A percentile compares a stretch with the other conserved stretches of the same genome.
Evolutionary conservation across 2,888 invertebrate species (phyloP).

Genomic region (Tuberolachnus salignus): DNA sequence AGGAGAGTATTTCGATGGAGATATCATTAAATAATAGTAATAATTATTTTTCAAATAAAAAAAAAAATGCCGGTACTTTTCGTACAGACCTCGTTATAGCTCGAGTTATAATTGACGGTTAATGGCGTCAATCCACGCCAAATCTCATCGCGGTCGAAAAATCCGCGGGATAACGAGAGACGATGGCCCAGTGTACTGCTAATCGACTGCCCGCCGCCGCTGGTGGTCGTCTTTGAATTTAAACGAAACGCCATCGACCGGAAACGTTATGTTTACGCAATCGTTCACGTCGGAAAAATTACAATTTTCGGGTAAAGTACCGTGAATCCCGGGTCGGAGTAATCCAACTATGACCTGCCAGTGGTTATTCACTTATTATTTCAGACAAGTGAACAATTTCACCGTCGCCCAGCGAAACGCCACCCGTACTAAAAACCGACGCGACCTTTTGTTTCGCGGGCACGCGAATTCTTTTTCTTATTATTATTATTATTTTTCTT

Average conservation of each 20-base stretch:
- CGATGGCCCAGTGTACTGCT: too few species aligned
- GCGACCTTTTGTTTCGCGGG: conserved; percentile 4
- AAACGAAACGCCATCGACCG: neutral
- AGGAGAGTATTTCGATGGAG: too few species aligned
- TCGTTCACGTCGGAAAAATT: conserved; percentile 3
- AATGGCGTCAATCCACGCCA: too few species aligned
- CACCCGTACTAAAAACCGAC: neutral
- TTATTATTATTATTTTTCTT: neutral
- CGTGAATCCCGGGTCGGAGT: neutral
- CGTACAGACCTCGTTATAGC: too few species aligned
- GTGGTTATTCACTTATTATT: neutral
- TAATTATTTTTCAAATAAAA: too few species aligned
- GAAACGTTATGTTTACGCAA: neutral
- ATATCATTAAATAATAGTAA: too few species aligned
- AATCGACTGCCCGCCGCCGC: neutral
- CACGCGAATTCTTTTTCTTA: neutral
- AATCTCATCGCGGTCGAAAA: too few species aligned
- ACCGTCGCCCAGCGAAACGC: neutral
- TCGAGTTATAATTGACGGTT: too few species aligned
- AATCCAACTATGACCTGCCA: neutral
- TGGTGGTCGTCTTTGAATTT: too few species aligned
- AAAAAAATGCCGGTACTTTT: too few species aligned
- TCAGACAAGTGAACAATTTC: neutral
- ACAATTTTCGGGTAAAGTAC: conserved; percentile 5
- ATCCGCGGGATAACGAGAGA: too few species aligned